phyloP scores from a whole-genome alignment of 2,888 invertebrate genomes.

The Phyllotreta striolata region DNA sequence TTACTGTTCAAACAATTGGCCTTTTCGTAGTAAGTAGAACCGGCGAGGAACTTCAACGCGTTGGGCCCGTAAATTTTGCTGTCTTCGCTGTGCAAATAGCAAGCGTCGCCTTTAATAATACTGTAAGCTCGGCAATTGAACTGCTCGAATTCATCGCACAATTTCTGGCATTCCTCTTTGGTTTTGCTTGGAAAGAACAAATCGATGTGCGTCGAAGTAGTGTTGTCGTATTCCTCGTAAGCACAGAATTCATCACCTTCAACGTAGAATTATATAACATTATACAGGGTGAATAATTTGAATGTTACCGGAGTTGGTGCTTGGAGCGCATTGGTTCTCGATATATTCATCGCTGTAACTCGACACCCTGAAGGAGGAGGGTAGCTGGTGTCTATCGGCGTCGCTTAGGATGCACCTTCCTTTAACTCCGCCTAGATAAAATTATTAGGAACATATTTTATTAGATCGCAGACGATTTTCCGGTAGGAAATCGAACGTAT shows the following conservation, averaged over 20 bases:
- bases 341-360: slow-evolving; percentile 82
- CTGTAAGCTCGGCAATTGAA: slow-evolving; percentile 81
- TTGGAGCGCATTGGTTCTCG: slow-evolving; percentile 80
- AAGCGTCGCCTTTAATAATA: slow-evolving; percentile 57
- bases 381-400: slow-evolving; percentile 77
- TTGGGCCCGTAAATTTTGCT: slow-evolving; percentile 81
- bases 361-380: slow-evolving; percentile 79
- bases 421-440: slow-evolving; percentile 31
- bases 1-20: slow-evolving; percentile 86
- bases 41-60: slow-evolving; percentile 66
- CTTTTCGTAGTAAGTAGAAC: slow-evolving; percentile 78
- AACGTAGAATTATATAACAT: slow-evolving; percentile 10
- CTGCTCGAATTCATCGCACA: slow-evolving; percentile 69
- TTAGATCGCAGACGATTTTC: background rate
- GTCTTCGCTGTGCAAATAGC: slow-evolving; percentile 83
- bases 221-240: slow-evolving; percentile 78
- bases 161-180: slow-evolving; percentile 64
- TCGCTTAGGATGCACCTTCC: slow-evolving; percentile 77
- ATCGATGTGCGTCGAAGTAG: slow-evolving; percentile 72
- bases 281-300: background rate
- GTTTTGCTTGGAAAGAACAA: slow-evolving; percentile 62
- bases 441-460: too few species aligned
- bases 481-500: slow-evolving; percentile 6
- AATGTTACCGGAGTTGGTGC: slow-evolving; percentile 31
- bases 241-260: slow-evolving; percentile 70